Evolutionary conservation across 2,888 invertebrate species (phyloP).

Genomic region (Linnaemya tessellans): DNA sequence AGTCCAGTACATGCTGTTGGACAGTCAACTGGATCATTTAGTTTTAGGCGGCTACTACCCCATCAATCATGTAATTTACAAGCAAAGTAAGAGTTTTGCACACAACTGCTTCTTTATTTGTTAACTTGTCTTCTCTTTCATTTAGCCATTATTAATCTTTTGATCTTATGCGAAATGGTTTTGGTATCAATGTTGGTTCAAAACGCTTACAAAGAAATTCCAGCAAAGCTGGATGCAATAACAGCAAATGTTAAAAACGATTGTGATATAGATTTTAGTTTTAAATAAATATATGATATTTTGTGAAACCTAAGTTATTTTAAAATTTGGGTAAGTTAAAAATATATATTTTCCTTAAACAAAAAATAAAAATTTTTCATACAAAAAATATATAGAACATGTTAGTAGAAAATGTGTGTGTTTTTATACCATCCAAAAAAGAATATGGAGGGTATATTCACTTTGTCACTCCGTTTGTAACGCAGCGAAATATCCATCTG

Average conservation of each 20-base stretch:
- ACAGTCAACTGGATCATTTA: slow-evolving; percentile 77
- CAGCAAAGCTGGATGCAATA: background rate
- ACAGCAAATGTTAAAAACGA: slow-evolving; percentile 34
- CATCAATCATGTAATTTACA: slow-evolving; percentile 81
- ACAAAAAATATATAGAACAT: too few species aligned
- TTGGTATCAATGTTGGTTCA: slow-evolving; percentile 81
- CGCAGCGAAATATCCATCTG: too few species aligned
- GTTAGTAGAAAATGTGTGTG: too few species aligned
- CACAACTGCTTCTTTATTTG: background rate
- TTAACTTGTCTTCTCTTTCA: background rate
- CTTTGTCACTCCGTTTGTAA: too few species aligned
- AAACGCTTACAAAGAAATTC: slow-evolving; percentile 78
- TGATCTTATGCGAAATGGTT: slow-evolving; percentile 81
- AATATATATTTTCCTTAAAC: too few species aligned
- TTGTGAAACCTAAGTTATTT: background rate
- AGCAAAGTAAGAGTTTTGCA: slow-evolving; percentile 78
- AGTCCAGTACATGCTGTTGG: slow-evolving; percentile 80
- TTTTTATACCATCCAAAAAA: too few species aligned
- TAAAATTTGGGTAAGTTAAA: background rate
- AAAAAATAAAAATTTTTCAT: too few species aligned
- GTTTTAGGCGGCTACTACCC: slow-evolving; percentile 80
- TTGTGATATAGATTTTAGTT: slow-evolving; percentile 66
- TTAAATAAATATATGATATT: slow-evolving; percentile 27
- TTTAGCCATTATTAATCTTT: slow-evolving; percentile 80
- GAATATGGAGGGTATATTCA: too few species aligned